Evolutionary conservation across 2,888 invertebrate genomes (phyloP).

Genomic region (Euproctis similis): DNA sequence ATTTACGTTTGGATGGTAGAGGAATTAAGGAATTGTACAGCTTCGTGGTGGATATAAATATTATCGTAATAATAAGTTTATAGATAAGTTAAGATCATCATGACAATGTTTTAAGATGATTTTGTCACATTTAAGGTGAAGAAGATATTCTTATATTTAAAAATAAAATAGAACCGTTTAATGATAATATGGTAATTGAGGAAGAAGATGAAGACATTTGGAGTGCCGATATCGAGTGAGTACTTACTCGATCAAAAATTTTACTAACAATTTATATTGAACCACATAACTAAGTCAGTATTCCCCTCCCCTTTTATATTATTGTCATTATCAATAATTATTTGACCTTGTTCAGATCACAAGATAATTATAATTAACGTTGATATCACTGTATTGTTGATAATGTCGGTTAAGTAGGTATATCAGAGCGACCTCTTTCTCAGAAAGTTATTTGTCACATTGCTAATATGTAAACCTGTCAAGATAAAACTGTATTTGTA

Average conservation of each 20-base stretch:
- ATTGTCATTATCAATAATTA: constrained; percentile 11
- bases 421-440: constrained; percentile 42
- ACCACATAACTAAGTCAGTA: too few species aligned
- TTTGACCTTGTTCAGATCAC: constrained; percentile 12
- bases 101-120: constrained; percentile 18
- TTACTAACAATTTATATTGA: too few species aligned
- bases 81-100: too few species aligned
- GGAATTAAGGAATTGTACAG: too few species aligned
- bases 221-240: constrained; percentile 52
- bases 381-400: constrained; percentile 42
- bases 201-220: constrained; percentile 44
- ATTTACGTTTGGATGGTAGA: too few species aligned
- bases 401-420: too few species aligned
- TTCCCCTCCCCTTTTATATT: too few species aligned
- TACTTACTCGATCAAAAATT: constrained; percentile 28
- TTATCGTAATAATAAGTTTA: too few species aligned
- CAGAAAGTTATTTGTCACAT: constrained; percentile 54
- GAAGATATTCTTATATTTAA: constrained; percentile 9
- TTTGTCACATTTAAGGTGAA: constrained; percentile 9
- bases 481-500: constrained; percentile 59
- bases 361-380: constrained; percentile 21
- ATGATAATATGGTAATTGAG: constrained; percentile 21
- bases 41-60: too few species aligned
- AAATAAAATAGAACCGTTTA: constrained; percentile 7
- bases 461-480: constrained; percentile 60